These are phyloP conservation scores for Ceratina japonica DNA, from an alignment of 1,140 invertebrate species.

Conservation along the genomic window DNA sequence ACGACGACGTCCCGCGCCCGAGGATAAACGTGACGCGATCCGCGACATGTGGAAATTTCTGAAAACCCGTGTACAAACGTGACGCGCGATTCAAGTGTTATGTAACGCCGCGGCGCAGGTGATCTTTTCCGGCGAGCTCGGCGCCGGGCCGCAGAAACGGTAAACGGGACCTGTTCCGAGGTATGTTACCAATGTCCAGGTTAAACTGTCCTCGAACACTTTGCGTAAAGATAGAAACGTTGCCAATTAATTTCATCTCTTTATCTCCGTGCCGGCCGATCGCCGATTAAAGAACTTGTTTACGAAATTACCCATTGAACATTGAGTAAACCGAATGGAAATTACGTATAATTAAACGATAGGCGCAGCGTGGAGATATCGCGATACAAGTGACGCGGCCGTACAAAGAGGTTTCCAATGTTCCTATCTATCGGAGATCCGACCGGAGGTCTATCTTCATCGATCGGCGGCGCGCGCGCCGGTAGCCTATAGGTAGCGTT, in stretches of 20 bases:
- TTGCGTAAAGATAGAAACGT: neutral
- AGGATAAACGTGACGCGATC: no score
- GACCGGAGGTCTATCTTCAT: neutral
- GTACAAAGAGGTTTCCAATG: neutral
- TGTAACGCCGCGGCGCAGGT: neutral
- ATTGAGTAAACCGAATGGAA: neutral
- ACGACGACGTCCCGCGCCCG: slow-evolving; percentile 8
- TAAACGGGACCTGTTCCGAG: neutral
- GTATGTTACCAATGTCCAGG: neutral
- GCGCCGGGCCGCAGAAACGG: no score
- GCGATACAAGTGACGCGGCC: neutral
- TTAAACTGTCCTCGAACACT: neutral
- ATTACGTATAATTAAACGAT: neutral
- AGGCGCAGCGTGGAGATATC: neutral
- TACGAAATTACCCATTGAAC: no score
- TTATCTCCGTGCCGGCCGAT: neutral
- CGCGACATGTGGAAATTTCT: no score
- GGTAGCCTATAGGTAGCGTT: neutral
- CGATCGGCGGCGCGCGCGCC: neutral
- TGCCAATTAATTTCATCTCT: neutral
- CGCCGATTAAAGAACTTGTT: neutral
- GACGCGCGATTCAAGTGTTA: neutral
- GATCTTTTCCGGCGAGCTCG: neutral
- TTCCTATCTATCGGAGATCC: neutral
- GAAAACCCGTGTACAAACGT: no score